phyloP scores from a whole-genome alignment of 1,140 invertebrate species.

The Drosophila pachea region DNA sequence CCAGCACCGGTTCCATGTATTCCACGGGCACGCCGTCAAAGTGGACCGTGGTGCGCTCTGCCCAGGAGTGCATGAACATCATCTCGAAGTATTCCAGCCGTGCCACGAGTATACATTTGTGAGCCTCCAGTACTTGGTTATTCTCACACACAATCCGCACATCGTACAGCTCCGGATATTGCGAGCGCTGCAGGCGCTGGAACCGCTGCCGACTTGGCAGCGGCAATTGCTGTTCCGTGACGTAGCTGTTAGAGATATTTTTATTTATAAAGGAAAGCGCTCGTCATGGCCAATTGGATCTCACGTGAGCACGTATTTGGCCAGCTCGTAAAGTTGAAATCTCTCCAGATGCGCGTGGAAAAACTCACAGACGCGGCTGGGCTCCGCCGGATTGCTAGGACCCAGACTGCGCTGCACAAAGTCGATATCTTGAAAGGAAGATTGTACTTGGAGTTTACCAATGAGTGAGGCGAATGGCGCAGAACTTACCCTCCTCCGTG shows the following conservation, averaged over 20 bases:
- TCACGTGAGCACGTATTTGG: constrained; percentile 47
- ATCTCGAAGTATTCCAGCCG: constrained; percentile 86
- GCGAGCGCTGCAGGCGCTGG: constrained; percentile 46
- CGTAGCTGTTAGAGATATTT: constrained; percentile 17
- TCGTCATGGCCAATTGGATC: background rate
- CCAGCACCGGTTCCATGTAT: constrained; percentile 81
- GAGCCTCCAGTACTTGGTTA: constrained; percentile 81
- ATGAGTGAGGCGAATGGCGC: too few relatives aligned
- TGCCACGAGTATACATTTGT: constrained; percentile 85
- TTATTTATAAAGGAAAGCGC: background rate
- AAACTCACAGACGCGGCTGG: constrained; percentile 45
- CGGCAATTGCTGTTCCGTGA: constrained; percentile 39
- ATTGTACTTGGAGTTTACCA: background rate
- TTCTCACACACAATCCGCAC: constrained; percentile 81
- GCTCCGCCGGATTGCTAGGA: constrained; percentile 41
- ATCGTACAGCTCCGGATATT: constrained; percentile 82
- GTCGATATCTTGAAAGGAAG: constrained; percentile 56
- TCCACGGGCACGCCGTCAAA: constrained; percentile 66
- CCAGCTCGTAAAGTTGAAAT: constrained; percentile 53
- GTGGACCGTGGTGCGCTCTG: constrained; percentile 80
- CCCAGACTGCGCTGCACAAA: constrained; percentile 66
- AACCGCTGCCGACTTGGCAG: constrained; percentile 38
- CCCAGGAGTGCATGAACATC: constrained; percentile 85
- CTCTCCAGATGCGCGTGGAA: constrained; percentile 58
- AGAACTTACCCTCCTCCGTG: constrained; percentile 65